Conservation (phyloP, 2,797 vertebrate species). For the Iguana delicatissima region DNA sequence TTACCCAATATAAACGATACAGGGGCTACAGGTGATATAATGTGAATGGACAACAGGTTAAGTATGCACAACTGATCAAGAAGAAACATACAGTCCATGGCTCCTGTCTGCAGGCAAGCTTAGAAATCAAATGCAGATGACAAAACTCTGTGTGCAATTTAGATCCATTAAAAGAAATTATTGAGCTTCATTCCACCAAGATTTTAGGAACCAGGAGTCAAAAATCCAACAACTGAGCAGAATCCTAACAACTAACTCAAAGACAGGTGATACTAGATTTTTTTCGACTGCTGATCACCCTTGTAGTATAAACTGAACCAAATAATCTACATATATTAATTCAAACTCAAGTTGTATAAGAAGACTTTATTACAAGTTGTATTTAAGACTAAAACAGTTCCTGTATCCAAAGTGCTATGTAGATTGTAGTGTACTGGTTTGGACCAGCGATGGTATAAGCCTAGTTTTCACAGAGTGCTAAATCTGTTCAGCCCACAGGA, state of each 20-base stretch:
- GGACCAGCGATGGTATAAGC: constrained; percentile 22
- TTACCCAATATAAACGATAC: constrained; percentile 52
- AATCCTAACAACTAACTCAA: constrained; percentile 66
- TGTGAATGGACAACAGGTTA: constrained; percentile 58
- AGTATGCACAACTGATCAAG: constrained; percentile 56
- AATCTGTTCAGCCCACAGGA: neutral
- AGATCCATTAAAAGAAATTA: neutral
- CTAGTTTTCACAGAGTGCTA: neutral
- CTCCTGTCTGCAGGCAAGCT: constrained; percentile 76
- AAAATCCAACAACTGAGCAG: constrained; percentile 60
- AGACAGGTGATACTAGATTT: constrained; percentile 65
- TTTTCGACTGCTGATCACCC: constrained; percentile 58
- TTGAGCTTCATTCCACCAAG: constrained; percentile 70
- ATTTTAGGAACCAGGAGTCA: constrained; percentile 61
- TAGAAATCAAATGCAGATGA: constrained; percentile 78
- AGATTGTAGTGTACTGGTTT: constrained; percentile 33
- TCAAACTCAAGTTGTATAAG: constrained; percentile 49
- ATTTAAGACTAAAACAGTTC: neutral
- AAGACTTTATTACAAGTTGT: constrained; percentile 38
- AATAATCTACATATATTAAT: constrained; percentile 62
- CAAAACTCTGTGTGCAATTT: constrained; percentile 62
- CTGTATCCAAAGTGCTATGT: constrained; percentile 43
- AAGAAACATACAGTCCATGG: constrained; percentile 57
- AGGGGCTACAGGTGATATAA: constrained; percentile 25
- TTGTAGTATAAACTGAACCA: constrained; percentile 61